A percentile compares a stretch with the other conserved stretches of the same genome.
phyloP scores from a whole-genome alignment of 2,888 invertebrate species.

The Iphiclides podalirius region DNA sequence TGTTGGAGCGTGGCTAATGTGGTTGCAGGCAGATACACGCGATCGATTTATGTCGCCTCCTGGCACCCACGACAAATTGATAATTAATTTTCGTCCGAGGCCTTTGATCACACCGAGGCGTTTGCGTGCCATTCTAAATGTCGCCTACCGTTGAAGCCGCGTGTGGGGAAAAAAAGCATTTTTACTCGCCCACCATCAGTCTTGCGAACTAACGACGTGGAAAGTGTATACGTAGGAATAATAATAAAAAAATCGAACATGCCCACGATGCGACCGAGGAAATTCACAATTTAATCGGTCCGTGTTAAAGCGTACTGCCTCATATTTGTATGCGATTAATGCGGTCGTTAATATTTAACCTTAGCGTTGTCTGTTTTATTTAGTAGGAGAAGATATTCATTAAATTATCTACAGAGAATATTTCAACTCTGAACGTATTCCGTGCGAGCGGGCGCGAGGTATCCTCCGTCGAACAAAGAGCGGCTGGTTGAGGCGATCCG shows the following conservation, averaged over 20 bases:
- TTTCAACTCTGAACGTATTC: too few relatives aligned
- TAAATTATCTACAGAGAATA: too few relatives aligned
- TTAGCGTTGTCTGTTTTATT: too few relatives aligned
- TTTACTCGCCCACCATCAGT: slow-evolving; percentile 20
- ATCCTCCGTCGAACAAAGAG: slow-evolving; percentile 36
- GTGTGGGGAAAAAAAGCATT: slow-evolving; percentile 29
- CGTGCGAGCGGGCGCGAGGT: slow-evolving; percentile 10
- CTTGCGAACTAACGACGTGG: too few relatives aligned
- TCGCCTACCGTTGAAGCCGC: slow-evolving; percentile 53
- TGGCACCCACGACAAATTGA: slow-evolving; percentile 79
- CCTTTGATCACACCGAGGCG: slow-evolving; percentile 36
- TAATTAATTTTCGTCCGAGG: slow-evolving; percentile 70
- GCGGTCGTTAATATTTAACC: too few relatives aligned
- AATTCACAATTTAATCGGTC: too few relatives aligned
- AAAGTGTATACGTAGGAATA: too few relatives aligned
- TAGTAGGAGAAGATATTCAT: too few relatives aligned
- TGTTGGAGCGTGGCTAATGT: slow-evolving; percentile 77
- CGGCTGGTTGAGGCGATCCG: slow-evolving; percentile 44
- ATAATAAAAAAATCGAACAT: too few relatives aligned
- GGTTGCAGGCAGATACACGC: slow-evolving; percentile 70
- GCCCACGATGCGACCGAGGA: too few relatives aligned
- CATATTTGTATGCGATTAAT: too few relatives aligned
- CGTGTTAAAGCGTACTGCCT: too few relatives aligned
- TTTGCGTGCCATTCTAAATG: slow-evolving; percentile 57
- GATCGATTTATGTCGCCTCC: slow-evolving; percentile 76